Conservation (phyloP, 2,888 invertebrate genomes). For the Meghimatium bilineatum region DNA sequence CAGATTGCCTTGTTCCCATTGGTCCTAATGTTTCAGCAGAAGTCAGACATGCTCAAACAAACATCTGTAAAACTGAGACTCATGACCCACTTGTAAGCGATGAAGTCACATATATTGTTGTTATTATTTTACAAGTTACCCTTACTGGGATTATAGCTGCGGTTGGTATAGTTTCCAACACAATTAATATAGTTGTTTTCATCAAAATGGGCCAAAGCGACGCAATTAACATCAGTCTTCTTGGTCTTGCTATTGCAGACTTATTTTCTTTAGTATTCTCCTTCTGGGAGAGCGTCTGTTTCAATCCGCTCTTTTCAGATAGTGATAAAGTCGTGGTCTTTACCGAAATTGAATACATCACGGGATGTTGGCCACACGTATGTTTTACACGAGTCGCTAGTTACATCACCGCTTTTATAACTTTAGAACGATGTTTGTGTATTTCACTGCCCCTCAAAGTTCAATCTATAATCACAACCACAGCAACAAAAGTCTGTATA, state of each 20-base stretch:
- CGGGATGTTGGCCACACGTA: slow-evolving; percentile 33
- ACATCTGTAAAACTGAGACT: neutral
- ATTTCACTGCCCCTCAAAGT: slow-evolving; percentile 30
- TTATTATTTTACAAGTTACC: slow-evolving; percentile 7
- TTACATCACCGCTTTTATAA: slow-evolving; percentile 36
- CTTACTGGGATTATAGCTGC: slow-evolving; percentile 14
- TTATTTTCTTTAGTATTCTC: slow-evolving; percentile 24
- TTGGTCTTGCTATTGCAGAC: slow-evolving; percentile 24
- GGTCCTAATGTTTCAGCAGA: neutral
- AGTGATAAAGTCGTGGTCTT: slow-evolving; percentile 86
- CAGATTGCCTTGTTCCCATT: neutral
- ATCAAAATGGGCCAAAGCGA: slow-evolving; percentile 29
- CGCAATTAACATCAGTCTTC: slow-evolving; percentile 23
- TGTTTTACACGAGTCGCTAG: slow-evolving; percentile 21
- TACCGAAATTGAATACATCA: slow-evolving; percentile 87
- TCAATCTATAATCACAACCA: slow-evolving; percentile 23
- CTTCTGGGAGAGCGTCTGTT: slow-evolving; percentile 28
- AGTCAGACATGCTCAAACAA: neutral
- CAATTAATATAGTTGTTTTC: slow-evolving; percentile 19
- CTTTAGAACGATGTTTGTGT: slow-evolving; percentile 38
- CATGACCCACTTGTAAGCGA: slow-evolving; percentile 14
- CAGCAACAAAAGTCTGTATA: neutral
- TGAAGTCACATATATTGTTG: neutral
- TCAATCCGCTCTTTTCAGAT: slow-evolving; percentile 25
- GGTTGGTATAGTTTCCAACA: slow-evolving; percentile 19